Conservation (phyloP, 2,888 invertebrate genomes). For the Parnassius mnemosyne region DNA sequence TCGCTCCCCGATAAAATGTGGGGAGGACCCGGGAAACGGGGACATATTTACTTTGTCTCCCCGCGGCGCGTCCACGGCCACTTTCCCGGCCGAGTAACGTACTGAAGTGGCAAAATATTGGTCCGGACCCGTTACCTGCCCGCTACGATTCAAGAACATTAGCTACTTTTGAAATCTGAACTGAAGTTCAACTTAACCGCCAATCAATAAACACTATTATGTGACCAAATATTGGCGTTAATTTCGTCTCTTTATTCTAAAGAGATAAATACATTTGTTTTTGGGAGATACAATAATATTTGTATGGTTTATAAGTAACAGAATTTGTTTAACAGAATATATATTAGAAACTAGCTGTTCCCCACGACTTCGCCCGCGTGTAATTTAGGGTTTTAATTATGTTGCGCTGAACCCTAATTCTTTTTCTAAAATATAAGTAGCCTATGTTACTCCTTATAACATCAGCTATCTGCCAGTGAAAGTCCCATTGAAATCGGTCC, state of each 20-base stretch:
- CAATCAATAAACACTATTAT: constrained; percentile 11
- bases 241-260: background rate
- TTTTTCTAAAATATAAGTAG: too few relatives aligned
- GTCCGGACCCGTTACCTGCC: constrained; percentile 69
- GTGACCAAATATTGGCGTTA: constrained; percentile 5
- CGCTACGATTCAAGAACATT: constrained; percentile 73
- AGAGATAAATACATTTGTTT: too few relatives aligned
- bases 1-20: constrained; percentile 80
- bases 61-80: constrained; percentile 66
- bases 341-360: too few relatives aligned
- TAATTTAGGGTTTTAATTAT: too few relatives aligned
- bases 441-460: too few relatives aligned
- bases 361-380: too few relatives aligned
- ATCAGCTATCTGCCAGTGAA: too few relatives aligned
- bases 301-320: too few relatives aligned
- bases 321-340: too few relatives aligned
- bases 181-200: constrained; percentile 38
- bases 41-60: constrained; percentile 80
- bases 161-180: constrained; percentile 56
- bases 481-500: too few relatives aligned
- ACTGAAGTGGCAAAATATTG: constrained; percentile 78
- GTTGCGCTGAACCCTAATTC: too few relatives aligned
- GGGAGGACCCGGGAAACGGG: constrained; percentile 72
- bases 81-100: constrained; percentile 77
- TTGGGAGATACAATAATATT: too few relatives aligned